Conservation (phyloP, 2,113 vertebrate species). For the Apteryx mantelli region DNA sequence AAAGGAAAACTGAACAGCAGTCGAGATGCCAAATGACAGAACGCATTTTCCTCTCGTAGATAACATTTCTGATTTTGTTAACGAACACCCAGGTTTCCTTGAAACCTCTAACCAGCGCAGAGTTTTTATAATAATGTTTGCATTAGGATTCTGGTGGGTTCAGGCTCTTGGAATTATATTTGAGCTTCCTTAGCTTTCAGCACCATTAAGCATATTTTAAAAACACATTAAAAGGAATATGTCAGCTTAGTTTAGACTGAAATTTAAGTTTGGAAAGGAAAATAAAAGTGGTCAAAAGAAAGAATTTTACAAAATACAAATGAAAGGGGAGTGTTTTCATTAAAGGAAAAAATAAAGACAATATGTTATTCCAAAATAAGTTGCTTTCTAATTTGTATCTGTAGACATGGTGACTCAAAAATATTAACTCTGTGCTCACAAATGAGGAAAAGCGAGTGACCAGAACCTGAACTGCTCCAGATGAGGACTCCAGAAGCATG, state of each 20-base stretch:
- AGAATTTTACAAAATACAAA: neutral
- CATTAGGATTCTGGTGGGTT: slow-evolving; percentile 59
- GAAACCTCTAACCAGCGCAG: neutral
- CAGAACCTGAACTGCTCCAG: neutral
- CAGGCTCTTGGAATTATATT: slow-evolving; percentile 29
- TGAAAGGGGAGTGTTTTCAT: neutral
- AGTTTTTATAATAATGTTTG: slow-evolving; percentile 50
- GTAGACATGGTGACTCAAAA: neutral
- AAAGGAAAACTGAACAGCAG: neutral
- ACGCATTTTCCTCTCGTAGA: neutral
- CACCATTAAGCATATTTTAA: slow-evolving; percentile 43
- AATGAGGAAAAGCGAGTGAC: neutral
- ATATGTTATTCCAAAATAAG: neutral
- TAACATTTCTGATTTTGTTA: neutral
- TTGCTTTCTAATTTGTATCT: neutral
- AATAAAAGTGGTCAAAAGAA: neutral
- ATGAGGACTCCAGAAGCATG: neutral
- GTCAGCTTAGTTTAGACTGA: slow-evolving; percentile 6
- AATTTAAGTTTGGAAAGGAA: neutral
- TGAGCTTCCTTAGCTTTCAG: slow-evolving; percentile 56
- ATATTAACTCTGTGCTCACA: neutral
- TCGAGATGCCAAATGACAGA: slow-evolving; percentile 21
- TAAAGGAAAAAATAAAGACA: neutral
- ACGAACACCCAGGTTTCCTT: slow-evolving; percentile 10
- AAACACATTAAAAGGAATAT: slow-evolving; percentile 44